phyloP scores from a whole-genome alignment of 2,113 vertebrate species.

The Connochaetes taurinus region DNA sequence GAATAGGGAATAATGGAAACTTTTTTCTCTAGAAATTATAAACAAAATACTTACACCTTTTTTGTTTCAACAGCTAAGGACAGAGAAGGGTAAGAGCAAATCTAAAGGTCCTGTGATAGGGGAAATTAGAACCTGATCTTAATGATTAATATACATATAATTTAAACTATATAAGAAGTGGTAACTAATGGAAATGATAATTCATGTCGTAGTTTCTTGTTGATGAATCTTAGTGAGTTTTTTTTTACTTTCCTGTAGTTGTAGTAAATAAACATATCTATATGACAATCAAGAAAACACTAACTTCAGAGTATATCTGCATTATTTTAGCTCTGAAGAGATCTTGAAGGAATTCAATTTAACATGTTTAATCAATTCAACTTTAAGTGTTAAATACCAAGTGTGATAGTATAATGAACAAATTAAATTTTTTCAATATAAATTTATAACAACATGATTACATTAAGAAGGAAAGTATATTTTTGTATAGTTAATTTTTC shows the following conservation, averaged over 20 bases:
- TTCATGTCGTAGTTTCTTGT: background rate
- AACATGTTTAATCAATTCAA: background rate
- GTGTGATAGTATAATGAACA: background rate
- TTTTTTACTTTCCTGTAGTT: background rate
- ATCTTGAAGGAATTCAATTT: background rate
- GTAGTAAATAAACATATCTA: background rate
- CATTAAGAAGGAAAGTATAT: background rate
- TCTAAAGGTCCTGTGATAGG: background rate
- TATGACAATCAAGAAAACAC: background rate
- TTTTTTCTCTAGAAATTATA: conserved; percentile 19
- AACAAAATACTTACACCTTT: background rate
- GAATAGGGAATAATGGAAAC: background rate
- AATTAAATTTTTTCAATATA: background rate
- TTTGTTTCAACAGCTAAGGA: background rate
- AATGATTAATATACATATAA: background rate
- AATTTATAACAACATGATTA: background rate
- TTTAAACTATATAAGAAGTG: background rate
- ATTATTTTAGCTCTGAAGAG: conserved; percentile 1
- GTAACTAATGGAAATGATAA: background rate
- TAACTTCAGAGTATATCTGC: background rate
- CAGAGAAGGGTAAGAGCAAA: background rate
- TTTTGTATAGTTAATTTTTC: conserved; percentile 35
- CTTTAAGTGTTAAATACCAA: conserved; percentile 14
- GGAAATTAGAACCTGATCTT: background rate
- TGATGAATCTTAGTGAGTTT: background rate